Conservation (phyloP, 2,113 vertebrate genomes). For the Sprattus sprattus region DNA sequence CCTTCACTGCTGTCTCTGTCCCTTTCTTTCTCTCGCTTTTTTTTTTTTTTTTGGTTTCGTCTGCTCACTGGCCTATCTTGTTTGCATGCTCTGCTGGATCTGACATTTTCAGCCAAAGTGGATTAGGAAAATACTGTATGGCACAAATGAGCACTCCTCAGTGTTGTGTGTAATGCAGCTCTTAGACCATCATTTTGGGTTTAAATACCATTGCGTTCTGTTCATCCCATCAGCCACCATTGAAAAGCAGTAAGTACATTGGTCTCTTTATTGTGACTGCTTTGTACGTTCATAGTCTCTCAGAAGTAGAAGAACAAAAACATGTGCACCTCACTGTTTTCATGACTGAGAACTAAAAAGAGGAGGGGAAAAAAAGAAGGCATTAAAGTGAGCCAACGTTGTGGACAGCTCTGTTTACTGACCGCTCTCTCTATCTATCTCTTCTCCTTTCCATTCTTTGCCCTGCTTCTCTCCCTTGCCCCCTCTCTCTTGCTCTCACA, state of each 20-base stretch:
- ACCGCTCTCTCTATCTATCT: conserved; percentile 52
- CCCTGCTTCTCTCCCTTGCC: conserved; percentile 65
- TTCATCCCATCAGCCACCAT: conserved; percentile 3
- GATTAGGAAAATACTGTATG: neutral
- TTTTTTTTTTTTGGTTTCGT: conserved; percentile 29
- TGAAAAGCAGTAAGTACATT: neutral
- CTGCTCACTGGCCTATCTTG: conserved; percentile 31
- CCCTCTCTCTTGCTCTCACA: conserved; percentile 66
- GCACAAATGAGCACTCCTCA: neutral
- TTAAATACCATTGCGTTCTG: neutral
- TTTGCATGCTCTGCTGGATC: conserved; percentile 20
- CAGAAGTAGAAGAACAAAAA: neutral
- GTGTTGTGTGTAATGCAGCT: neutral
- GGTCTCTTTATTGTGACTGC: neutral
- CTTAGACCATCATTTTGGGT: neutral
- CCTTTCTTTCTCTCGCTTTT: conserved; percentile 32
- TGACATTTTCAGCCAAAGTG: neutral
- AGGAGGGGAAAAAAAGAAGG: neutral
- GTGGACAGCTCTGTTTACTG: conserved; percentile 44
- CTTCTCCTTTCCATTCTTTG: conserved; percentile 63
- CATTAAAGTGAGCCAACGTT: conserved; percentile 14
- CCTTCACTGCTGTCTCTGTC: conserved; percentile 51
- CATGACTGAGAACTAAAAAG: neutral
- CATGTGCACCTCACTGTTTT: neutral
- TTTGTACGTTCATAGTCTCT: neutral